phyloP scores from a whole-genome alignment of 2,797 vertebrate species.

The Mus minutoides region DNA sequence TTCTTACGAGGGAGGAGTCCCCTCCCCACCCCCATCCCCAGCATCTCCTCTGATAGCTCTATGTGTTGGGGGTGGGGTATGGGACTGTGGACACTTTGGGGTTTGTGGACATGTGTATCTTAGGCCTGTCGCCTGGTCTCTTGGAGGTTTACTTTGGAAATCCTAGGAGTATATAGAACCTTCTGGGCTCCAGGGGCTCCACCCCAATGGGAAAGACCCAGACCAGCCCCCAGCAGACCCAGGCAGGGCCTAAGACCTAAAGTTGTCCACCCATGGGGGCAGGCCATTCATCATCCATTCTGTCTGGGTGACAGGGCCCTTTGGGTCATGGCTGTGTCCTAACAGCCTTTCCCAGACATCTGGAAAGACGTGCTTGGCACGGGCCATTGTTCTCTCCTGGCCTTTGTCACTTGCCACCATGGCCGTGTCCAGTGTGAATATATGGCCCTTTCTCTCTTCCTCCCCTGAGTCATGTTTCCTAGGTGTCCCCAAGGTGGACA shows the following conservation, averaged over 20 bases:
- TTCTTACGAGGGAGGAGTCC: fast-evolving
- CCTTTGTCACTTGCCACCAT: background rate
- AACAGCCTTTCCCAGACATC: background rate
- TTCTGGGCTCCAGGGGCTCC: background rate
- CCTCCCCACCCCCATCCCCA: too few species aligned
- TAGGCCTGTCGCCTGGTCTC: background rate
- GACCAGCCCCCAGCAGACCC: background rate
- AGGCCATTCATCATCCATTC: background rate
- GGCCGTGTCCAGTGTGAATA: fast-evolving
- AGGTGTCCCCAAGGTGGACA: background rate
- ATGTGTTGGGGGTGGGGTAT: background rate
- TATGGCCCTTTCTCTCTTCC: fast-evolving
- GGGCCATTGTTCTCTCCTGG: background rate
- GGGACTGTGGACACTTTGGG: background rate
- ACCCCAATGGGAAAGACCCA: background rate
- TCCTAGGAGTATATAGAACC: background rate
- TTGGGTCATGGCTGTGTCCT: background rate
- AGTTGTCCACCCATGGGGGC: background rate
- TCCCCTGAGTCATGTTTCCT: background rate
- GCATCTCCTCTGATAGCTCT: too few species aligned
- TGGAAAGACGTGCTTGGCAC: background rate
- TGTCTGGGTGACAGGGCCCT: background rate
- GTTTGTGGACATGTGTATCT: background rate
- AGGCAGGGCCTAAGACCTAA: background rate
- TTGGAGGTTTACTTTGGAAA: background rate